Conservation (phyloP, 2,113 vertebrate species). For the Etia nguti region DNA sequence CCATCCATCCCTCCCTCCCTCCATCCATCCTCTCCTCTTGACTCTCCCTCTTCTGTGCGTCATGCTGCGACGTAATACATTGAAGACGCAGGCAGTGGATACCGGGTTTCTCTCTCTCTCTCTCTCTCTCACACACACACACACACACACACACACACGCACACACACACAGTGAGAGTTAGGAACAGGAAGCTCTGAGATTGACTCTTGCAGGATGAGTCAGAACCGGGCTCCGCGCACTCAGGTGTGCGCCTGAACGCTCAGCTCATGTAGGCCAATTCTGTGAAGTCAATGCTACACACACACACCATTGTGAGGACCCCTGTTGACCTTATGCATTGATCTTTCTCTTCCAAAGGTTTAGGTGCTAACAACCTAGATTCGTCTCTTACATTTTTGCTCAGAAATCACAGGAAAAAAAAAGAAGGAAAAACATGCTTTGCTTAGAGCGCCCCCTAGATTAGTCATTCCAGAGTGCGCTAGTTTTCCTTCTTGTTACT, state of each 20-base stretch:
- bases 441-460: neutral
- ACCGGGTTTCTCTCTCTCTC: neutral
- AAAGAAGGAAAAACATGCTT: neutral
- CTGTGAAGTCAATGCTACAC: constrained; percentile 27
- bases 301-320: neutral
- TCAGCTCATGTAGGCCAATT: constrained; percentile 37
- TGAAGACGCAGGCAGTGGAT: constrained; percentile 31
- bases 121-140: neutral
- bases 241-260: constrained; percentile 43
- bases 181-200: neutral
- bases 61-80: constrained; percentile 55
- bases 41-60: constrained; percentile 32
- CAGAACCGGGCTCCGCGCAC: constrained; percentile 35
- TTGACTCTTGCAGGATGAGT: constrained; percentile 42
- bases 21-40: neutral
- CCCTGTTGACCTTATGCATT: neutral
- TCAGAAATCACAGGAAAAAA: neutral
- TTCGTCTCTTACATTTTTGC: neutral
- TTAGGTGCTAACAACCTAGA: neutral
- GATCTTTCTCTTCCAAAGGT: neutral
- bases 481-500: neutral
- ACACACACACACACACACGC: neutral
- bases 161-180: neutral
- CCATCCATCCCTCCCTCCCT: neutral
- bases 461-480: neutral